Evolutionary conservation across 2,113 vertebrate genomes (phyloP).

Genomic region (Colaptes auratus): DNA sequence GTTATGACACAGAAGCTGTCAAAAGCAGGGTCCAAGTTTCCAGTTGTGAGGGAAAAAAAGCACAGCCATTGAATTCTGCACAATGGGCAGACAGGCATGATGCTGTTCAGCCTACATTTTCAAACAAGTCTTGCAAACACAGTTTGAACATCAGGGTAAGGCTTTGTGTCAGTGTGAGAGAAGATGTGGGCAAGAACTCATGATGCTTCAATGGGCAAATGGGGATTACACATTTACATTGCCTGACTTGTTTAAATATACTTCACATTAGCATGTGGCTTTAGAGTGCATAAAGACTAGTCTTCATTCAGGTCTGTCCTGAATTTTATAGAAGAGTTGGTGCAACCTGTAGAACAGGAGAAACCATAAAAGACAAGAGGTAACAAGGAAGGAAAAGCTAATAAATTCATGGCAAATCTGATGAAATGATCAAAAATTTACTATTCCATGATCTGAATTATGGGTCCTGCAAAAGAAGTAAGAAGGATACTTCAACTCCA

Average conservation of each 20-base stretch:
- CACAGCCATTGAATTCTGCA: background rate
- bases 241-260: background rate
- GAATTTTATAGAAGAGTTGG: background rate
- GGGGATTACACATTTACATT: background rate
- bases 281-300: background rate
- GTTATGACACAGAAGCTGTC: accelerated
- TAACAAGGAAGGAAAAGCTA: background rate
- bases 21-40: background rate
- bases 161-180: background rate
- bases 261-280: background rate
- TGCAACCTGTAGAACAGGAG: background rate
- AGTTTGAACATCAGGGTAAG: background rate
- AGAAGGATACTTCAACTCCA: background rate
- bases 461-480: background rate
- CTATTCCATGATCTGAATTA: background rate
- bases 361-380: background rate
- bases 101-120: background rate
- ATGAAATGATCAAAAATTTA: background rate
- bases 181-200: background rate
- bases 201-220: background rate
- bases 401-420: background rate
- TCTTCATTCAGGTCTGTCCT: background rate
- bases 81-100: background rate
- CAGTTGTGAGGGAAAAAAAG: background rate
- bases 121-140: background rate